Evolutionary conservation across 2,797 vertebrate genomes (phyloP), one percentile per base, ranked within the genome.

Genomic region (Peromyscus attwateri): DNA sequence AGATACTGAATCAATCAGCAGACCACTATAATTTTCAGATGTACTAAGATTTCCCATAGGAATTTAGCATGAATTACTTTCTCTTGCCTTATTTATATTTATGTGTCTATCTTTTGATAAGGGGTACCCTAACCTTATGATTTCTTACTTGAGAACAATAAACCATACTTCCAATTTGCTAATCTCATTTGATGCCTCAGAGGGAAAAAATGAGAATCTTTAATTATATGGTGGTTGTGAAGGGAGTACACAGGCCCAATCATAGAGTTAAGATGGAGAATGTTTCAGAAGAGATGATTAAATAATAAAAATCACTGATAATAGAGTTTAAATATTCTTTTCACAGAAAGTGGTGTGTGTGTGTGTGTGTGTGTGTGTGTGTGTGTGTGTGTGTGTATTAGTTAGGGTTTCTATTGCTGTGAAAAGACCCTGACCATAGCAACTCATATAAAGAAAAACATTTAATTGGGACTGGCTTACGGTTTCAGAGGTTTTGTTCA

Each of bases 101-200:
- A 43, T 89, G 13, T 43, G 3, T 66, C 92, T 90, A 34, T 91
- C 55, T 81, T 94, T 93, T 68, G 17, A 70, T 90, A 95, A 80
- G 4, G 16, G 6, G 1, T 70, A n/a, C 23, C 13, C n/a, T 87
- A 23, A 87, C 40, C 21, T 92, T 91, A 43, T 2, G 10, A 13
- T 12, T 8, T 87, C 89, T 94, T 77, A 60, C 34, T 77, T 94
- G 80, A 91, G 76, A 90, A 92, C 12, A 83, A 91, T 3, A 95
- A 60, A 31, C 10, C 7, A 82, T 16, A 60, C 11, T 94, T 3
- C 43, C 43, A 46, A 55, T 75, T 89, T 89, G 27, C 9, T 96
- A 84, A 71, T 82, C 14, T 91, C 52, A 88, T 57, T 91, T 96
- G 71, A 7, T 85, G 91, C 23, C 52, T 57, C n/a, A 89, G 9